These are phyloP conservation scores for Eueremaeus valkanovi DNA, from an alignment of 2,888 invertebrate genomes.

Conservation along the genomic window DNA sequence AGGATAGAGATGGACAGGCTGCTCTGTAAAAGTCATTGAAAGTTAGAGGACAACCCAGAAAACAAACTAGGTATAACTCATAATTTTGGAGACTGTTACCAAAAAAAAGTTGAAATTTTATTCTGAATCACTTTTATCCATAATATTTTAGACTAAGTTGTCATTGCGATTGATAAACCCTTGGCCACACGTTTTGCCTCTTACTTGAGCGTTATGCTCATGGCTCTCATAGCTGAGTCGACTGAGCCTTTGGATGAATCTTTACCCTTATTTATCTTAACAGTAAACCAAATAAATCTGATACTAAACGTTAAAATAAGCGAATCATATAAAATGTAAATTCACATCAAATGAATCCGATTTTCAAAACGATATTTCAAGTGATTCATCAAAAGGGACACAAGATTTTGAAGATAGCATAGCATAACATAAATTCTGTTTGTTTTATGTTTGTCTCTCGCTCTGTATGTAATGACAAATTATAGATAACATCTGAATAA, in stretches of 20 bases:
- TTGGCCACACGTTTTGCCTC: too few relatives aligned
- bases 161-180: too few relatives aligned
- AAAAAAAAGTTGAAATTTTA: too few relatives aligned
- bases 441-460: neutral
- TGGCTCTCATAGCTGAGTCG: too few relatives aligned
- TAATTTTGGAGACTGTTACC: too few relatives aligned
- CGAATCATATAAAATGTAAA: conserved; percentile 1
- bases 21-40: too few relatives aligned
- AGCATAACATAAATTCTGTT: neutral
- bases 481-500: neutral
- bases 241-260: neutral
- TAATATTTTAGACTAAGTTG: too few relatives aligned
- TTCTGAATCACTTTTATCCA: too few relatives aligned
- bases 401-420: conserved; percentile 12
- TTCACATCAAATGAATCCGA: neutral
- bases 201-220: too few relatives aligned
- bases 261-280: conserved; percentile 8
- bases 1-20: too few relatives aligned
- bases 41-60: too few relatives aligned
- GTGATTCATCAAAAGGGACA: conserved; percentile 17
- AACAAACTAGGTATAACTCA: too few relatives aligned
- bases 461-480: neutral
- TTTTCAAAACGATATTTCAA: neutral
- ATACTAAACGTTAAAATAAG: neutral
- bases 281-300: neutral